Evolutionary conservation across 2,888 invertebrate genomes (phyloP), one percentile per base, ranked within the genome.

Genomic region (Branchellion lobata): DNA sequence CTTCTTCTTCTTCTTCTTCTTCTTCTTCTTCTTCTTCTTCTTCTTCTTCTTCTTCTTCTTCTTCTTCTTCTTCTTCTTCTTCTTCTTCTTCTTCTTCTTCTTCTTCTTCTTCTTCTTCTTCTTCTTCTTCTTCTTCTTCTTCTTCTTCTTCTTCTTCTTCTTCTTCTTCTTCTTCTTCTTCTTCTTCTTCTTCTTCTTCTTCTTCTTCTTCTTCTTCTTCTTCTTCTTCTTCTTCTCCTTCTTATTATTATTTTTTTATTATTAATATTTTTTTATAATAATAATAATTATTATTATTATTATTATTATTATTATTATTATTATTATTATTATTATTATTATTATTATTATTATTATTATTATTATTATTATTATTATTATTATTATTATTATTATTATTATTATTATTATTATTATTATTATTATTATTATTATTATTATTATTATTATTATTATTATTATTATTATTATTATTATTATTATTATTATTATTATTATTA

Each of bases 191-290:
- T 69, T 2, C 27, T 69, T 69, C 27, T 69, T 69, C 27, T 69
- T 69, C 27, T 69, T 69, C 27, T 69, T 69, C 27, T 69, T 69
- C 27, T 69, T 69, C 27, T 69, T 69, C 5, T 69, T 69, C 27
- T 69, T 2, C 27, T 69, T 2, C 27, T 69, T 2, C 27, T 69
- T 2, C 27, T 69, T 2, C 27, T 69, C 1, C 27, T n/a, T n/a
- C n/a, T n/a, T n/a, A n/a, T n/a, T n/a, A n/a, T n/a, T n/a, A n/a
- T n/a, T n/a, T n/a, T n/a, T 69, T 2, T 31, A 31, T 2, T 31
- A 31, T 69, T 31, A 31, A 2, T 33, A 33, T 71, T 33, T 71
- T 71, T 14, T 71, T 71, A 71, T 71, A 33, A 71, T 71, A 33
- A 71, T 71, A 33, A 31, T 71, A 33, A 1, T 24, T 51, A 51